Evolutionary conservation across 2,888 invertebrate genomes (phyloP).

Genomic region (Hemaris fuciformis): DNA sequence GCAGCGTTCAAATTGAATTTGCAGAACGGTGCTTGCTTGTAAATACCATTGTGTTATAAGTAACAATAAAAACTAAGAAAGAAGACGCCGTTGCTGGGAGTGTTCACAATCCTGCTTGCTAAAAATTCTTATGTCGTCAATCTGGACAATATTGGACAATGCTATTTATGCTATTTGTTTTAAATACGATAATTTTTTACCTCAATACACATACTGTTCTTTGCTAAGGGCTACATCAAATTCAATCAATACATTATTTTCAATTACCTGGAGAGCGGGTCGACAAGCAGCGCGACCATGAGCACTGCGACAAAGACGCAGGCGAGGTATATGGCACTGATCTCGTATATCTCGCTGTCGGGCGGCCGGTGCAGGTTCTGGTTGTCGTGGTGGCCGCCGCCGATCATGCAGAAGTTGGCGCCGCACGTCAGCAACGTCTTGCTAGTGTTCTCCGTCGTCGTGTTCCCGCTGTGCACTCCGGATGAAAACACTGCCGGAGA

Average conservation of each 20-base stretch:
- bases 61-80: background rate
- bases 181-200: too few species aligned
- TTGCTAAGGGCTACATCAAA: too few species aligned
- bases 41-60: background rate
- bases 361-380: conserved; percentile 90
- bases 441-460: conserved; percentile 64
- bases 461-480: conserved; percentile 84
- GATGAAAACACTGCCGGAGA: conserved; percentile 85
- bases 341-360: conserved; percentile 92
- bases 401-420: conserved; percentile 90
- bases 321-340: conserved; percentile 93
- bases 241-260: too few species aligned
- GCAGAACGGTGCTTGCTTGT: background rate
- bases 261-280: conserved; percentile 95
- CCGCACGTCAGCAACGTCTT: conserved; percentile 85
- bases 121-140: too few species aligned
- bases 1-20: background rate
- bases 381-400: conserved; percentile 83
- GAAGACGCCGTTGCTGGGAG: background rate
- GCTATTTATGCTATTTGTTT: too few species aligned
- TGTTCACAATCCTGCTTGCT: background rate
- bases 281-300: conserved; percentile 93
- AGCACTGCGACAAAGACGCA: conserved; percentile 93
- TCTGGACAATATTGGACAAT: too few species aligned
- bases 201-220: too few species aligned